phyloP scores from a whole-genome alignment of 2,797 vertebrate genomes.

The Botia kubotai region DNA sequence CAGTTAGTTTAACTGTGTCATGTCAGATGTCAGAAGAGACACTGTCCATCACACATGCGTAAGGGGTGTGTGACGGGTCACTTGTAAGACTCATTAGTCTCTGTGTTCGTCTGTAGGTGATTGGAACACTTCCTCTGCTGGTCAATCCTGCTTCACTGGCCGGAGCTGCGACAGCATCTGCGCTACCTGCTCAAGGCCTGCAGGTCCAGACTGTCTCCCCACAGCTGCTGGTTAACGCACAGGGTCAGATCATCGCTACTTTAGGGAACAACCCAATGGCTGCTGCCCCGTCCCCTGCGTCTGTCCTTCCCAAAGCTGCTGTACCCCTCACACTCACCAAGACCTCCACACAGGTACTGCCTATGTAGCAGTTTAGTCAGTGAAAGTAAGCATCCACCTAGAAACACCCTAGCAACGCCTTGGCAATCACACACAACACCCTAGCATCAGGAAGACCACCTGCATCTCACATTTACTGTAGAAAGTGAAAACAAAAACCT shows the following conservation, averaged over 20 bases:
- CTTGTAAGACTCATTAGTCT: not conserved
- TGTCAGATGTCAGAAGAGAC: not conserved
- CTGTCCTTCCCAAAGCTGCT: slow-evolving; percentile 80
- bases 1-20: too few species aligned
- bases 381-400: too few species aligned
- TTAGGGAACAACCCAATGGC: slow-evolving; percentile 81
- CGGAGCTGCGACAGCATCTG: slow-evolving; percentile 72
- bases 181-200: slow-evolving; percentile 83
- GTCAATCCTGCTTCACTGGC: slow-evolving; percentile 86
- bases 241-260: slow-evolving; percentile 94
- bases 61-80: too few species aligned
- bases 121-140: slow-evolving; percentile 90
- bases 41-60: not conserved
- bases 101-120: slow-evolving; percentile 77
- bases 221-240: slow-evolving; percentile 90
- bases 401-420: too few species aligned
- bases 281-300: not conserved
- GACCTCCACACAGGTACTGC: slow-evolving; percentile 72
- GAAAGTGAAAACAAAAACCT: too few species aligned
- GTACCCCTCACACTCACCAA: slow-evolving; percentile 70
- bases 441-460: not conserved
- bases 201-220: slow-evolving; percentile 90
- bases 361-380: not conserved
- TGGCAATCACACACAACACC: not conserved
- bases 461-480: too few species aligned